Percentiles rank a stretch among this genome's conserved stretches.
These are phyloP conservation scores for Pteria penguin DNA, from an alignment of 2,888 invertebrate genomes.

Conservation along the genomic window DNA sequence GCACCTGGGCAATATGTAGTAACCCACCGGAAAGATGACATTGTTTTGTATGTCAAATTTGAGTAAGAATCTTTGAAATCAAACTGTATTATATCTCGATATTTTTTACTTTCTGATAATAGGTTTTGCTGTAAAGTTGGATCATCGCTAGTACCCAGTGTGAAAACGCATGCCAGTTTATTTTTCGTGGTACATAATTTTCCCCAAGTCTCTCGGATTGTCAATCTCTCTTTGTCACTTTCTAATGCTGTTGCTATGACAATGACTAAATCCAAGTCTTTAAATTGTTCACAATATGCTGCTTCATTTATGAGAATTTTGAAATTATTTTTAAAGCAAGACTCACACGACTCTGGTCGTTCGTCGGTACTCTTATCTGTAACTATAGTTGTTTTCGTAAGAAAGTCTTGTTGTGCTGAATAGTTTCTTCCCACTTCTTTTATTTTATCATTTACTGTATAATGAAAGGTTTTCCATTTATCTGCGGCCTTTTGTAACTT, in stretches of 20 bases:
- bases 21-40: conserved; percentile 51
- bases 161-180: conserved; percentile 53
- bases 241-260: conserved; percentile 54
- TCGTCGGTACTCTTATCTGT: too few species aligned
- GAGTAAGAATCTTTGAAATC: conserved; percentile 51
- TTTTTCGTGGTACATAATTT: conserved; percentile 43
- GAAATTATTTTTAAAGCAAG: conserved; percentile 59
- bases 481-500: too few species aligned
- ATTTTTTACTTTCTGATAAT: conserved; percentile 18
- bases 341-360: conserved; percentile 45
- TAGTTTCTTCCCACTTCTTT: too few species aligned
- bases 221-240: conserved; percentile 47
- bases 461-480: too few species aligned
- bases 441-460: too few species aligned
- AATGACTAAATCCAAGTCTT: conserved; percentile 51
- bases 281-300: conserved; percentile 42
- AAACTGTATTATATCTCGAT: conserved; percentile 47
- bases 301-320: conserved; percentile 45
- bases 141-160: conserved; percentile 62
- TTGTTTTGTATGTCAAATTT: conserved; percentile 55
- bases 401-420: too few species aligned
- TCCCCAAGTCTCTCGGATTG: conserved; percentile 66
- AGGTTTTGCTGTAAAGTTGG: conserved; percentile 48
- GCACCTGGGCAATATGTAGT: conserved; percentile 34
- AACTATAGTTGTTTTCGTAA: too few species aligned